phyloP scores from a whole-genome alignment of 2,888 invertebrate genomes.

The Morpho helenor region DNA sequence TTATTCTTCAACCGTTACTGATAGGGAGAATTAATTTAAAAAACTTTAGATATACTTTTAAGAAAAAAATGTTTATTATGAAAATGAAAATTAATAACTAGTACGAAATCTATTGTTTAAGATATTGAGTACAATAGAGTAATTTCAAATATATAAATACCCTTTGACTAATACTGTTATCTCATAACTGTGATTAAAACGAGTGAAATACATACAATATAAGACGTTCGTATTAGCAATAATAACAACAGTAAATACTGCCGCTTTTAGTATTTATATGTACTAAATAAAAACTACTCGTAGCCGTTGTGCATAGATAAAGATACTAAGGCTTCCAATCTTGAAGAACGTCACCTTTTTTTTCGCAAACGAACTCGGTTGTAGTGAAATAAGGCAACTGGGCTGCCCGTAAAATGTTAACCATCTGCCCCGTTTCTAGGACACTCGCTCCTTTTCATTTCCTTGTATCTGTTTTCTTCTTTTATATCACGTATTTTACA shows the following conservation, averaged over 20 bases:
- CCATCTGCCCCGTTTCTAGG: constrained; percentile 49
- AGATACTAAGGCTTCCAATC: constrained; percentile 13
- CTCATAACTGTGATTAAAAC: too few relatives aligned
- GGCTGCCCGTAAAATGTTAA: constrained; percentile 51
- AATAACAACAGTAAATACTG: too few relatives aligned
- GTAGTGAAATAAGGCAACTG: constrained; percentile 29
- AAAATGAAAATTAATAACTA: too few relatives aligned
- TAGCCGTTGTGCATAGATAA: constrained; percentile 1
- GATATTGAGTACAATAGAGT: too few relatives aligned
- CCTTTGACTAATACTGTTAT: too few relatives aligned
- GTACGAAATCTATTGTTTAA: too few relatives aligned
- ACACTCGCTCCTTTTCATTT: constrained; percentile 51
- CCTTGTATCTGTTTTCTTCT: constrained; percentile 36
- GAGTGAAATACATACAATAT: neutral
- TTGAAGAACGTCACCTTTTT: constrained; percentile 10
- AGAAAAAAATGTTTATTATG: too few relatives aligned
- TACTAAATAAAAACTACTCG: neutral
- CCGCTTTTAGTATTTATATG: too few relatives aligned
- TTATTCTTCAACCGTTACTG: too few relatives aligned
- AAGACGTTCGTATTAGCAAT: neutral
- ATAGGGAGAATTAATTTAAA: too few relatives aligned
- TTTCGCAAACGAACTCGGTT: constrained; percentile 14
- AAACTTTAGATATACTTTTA: too few relatives aligned
- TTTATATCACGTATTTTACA: constrained; percentile 6
- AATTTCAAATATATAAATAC: too few relatives aligned